A percentile compares a stretch with the other conserved stretches of the same genome.
Conservation (phyloP, 2,797 vertebrate species). For the Aplochiton taeniatus region DNA sequence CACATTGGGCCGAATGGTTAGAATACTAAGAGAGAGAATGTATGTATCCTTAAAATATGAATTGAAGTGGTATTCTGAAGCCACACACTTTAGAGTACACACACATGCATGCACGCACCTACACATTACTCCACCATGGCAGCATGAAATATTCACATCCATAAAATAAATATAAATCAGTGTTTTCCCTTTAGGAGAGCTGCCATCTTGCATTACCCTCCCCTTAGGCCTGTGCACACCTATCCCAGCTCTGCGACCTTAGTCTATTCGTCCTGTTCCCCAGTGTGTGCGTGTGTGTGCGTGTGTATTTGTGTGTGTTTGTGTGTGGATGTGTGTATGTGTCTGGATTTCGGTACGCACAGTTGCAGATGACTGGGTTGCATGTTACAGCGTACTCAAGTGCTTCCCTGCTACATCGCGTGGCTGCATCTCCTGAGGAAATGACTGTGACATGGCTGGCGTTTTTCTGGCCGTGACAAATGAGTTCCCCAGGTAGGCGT, state of each 20-base stretch:
- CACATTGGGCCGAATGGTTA: no score
- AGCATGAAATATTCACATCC: conserved; percentile 40
- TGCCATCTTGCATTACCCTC: conserved; percentile 43
- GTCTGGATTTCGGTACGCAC: not conserved
- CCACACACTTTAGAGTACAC: not conserved
- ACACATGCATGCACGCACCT: not conserved
- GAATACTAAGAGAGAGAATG: no score
- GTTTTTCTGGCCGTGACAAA: conserved; percentile 66
- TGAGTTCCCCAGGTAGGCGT: conserved; percentile 57
- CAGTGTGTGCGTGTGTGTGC: not conserved
- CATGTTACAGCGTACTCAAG: not conserved
- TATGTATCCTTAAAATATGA: no score
- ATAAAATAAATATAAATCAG: conserved; percentile 44
- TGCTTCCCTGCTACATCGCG: conserved; percentile 9
- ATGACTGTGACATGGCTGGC: conserved; percentile 62
- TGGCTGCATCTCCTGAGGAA: conserved; percentile 54
- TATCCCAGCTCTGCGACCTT: conserved; percentile 33
- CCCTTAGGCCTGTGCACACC: conserved; percentile 22
- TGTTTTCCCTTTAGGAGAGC: conserved; percentile 42
- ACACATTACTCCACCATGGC: conserved; percentile 22
- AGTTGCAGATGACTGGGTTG: not conserved
- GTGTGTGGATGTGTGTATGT: not conserved
- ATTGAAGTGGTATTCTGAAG: no score
- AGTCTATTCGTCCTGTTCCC: conserved; percentile 29
- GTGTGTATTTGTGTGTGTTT: not conserved